These are phyloP conservation scores for Pseudobourletiella spinata DNA, from an alignment of 1,140 invertebrate species.

Conservation along the genomic window DNA sequence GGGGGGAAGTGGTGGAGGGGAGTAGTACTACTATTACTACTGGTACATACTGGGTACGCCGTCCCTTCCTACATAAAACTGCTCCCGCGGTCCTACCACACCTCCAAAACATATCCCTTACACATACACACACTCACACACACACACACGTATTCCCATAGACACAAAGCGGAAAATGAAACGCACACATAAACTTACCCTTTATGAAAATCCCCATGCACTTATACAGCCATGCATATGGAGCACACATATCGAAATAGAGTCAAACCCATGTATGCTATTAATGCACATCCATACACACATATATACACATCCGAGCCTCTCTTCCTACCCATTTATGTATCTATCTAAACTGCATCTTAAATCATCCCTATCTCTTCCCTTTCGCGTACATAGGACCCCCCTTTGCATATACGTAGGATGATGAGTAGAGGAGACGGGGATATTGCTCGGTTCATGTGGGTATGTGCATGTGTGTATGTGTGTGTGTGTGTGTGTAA, in stretches of 20 bases:
- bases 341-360: slow-evolving; percentile 10
- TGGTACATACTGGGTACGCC: too few species aligned
- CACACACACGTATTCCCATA: background rate
- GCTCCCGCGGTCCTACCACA: background rate
- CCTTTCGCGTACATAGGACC: background rate
- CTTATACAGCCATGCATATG: too few species aligned
- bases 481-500: too few species aligned
- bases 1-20: background rate
- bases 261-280: too few species aligned
- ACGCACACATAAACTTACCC: background rate
- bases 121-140: background rate
- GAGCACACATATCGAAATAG: too few species aligned
- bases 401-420: background rate
- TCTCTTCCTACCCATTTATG: slow-evolving; percentile 1
- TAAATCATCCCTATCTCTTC: slow-evolving; percentile 10
- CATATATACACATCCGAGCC: background rate
- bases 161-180: background rate
- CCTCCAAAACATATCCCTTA: too few species aligned
- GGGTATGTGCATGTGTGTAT: too few species aligned
- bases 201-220: background rate
- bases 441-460: too few species aligned
- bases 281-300: background rate
- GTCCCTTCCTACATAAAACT: background rate
- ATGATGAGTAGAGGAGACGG: too few species aligned
- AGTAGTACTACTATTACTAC: too few species aligned